phyloP scores from a whole-genome alignment of 2,888 invertebrate genomes.

The Taenaris catops region DNA sequence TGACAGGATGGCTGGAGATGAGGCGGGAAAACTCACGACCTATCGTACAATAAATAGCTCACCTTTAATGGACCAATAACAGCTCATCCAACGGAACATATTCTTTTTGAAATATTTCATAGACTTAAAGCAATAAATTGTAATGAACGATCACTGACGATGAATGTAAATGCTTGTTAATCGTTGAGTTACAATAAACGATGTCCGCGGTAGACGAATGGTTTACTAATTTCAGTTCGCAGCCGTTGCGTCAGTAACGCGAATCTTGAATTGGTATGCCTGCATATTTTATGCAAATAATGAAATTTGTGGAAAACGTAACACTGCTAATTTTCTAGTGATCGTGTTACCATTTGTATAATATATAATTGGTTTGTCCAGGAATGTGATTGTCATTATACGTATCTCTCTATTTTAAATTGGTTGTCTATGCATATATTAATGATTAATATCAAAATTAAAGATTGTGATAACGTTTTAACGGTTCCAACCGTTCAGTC shows the following conservation, averaged over 20 bases:
- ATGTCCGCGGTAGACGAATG: slow-evolving; percentile 55
- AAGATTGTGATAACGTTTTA: too few relatives aligned
- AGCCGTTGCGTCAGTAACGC: slow-evolving; percentile 58
- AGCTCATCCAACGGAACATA: slow-evolving; percentile 8
- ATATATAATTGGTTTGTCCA: slow-evolving; percentile 1
- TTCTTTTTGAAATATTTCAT: slow-evolving; percentile 26
- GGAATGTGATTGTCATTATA: slow-evolving; percentile 2
- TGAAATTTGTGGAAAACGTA: slow-evolving; percentile 51
- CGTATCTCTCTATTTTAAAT: background rate
- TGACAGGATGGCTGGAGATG: slow-evolving; percentile 57
- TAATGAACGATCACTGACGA: slow-evolving; percentile 48
- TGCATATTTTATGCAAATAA: slow-evolving; percentile 65
- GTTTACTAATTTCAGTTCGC: slow-evolving; percentile 63
- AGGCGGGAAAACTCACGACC: slow-evolving; percentile 47
- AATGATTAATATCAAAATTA: too few relatives aligned
- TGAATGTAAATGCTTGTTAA: slow-evolving; percentile 61
- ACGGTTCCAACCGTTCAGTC: too few relatives aligned
- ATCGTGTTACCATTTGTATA: slow-evolving; percentile 7
- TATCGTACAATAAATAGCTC: slow-evolving; percentile 33
- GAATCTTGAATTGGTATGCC: slow-evolving; percentile 51
- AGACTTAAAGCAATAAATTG: slow-evolving; percentile 34
- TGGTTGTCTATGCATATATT: background rate
- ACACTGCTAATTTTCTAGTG: slow-evolving; percentile 16
- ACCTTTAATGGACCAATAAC: slow-evolving; percentile 19
- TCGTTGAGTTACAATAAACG: slow-evolving; percentile 46